A percentile compares a stretch with the other conserved stretches of the same genome.
phyloP scores from a whole-genome alignment of 2,888 invertebrate species.

The Meliscaeva auricollis region DNA sequence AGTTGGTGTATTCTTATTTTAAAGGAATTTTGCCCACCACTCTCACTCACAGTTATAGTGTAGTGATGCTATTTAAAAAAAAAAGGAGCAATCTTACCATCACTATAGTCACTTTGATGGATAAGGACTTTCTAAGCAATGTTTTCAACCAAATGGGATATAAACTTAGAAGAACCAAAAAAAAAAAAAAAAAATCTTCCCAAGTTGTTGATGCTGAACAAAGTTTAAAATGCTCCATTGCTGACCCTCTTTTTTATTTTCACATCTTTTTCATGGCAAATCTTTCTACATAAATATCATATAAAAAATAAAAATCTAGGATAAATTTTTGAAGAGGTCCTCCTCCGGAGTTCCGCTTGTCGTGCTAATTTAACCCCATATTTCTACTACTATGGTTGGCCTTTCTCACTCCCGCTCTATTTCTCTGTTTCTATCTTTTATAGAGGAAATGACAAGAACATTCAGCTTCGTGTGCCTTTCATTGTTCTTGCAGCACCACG shows the following conservation, averaged over 20 bases:
- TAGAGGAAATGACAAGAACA: constrained; percentile 23
- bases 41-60: constrained; percentile 1
- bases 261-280: constrained; percentile 6
- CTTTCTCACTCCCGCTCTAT: constrained; percentile 10
- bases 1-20: constrained; percentile 44
- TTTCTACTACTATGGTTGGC: constrained; percentile 61
- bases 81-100: constrained; percentile 38
- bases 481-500: constrained; percentile 22
- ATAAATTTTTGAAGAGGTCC: constrained; percentile 50
- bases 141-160: constrained; percentile 53
- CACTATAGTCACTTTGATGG: constrained; percentile 64
- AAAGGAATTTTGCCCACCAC: constrained; percentile 39
- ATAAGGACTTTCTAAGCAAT: constrained; percentile 56
- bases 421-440: background rate
- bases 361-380: constrained; percentile 66
- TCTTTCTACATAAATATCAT: background rate
- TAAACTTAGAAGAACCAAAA: background rate
- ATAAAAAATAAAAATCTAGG: constrained; percentile 53
- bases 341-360: constrained; percentile 46
- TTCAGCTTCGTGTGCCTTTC: constrained; percentile 26
- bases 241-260: constrained; percentile 13
- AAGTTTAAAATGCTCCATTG: constrained; percentile 30
- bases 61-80: constrained; percentile 48
- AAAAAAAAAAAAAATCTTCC: constrained; percentile 5
- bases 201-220: constrained; percentile 48